Evolutionary conservation across 2,888 invertebrate genomes (phyloP).

Genomic region (Ditula angustiorana): DNA sequence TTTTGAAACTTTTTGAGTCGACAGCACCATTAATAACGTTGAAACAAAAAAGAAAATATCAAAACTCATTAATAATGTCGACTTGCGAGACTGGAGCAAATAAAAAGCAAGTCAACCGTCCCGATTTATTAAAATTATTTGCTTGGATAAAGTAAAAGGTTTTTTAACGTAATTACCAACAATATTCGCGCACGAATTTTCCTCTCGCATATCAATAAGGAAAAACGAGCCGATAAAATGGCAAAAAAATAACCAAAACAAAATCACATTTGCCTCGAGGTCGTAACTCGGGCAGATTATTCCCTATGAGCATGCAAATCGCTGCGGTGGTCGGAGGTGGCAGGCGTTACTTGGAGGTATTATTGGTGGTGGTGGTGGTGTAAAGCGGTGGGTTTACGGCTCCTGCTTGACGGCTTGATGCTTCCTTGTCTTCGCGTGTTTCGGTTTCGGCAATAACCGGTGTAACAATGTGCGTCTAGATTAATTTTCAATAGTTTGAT

Average conservation of each 20-base stretch:
- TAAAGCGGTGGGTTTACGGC: background rate
- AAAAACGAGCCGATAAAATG: conserved; percentile 20
- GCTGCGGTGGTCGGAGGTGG: background rate
- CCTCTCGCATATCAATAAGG: conserved; percentile 12
- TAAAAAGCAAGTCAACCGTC: conserved; percentile 1
- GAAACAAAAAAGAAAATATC: conserved; percentile 5
- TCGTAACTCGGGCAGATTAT: conserved; percentile 21
- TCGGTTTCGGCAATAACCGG: too few species aligned
- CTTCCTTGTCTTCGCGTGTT: conserved; percentile 11
- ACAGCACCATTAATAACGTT: background rate
- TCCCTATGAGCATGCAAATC: conserved; percentile 19
- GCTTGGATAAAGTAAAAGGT: background rate
- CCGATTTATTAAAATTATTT: conserved; percentile 7
- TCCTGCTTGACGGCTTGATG: background rate
- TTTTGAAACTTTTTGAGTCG: conserved; percentile 1
- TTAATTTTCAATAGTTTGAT: background rate
- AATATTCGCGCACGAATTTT: conserved; percentile 11
- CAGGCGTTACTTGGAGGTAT: background rate
- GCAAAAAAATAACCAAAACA: conserved; percentile 9
- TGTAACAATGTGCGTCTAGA: too few species aligned
- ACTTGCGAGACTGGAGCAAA: background rate
- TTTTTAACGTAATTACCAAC: background rate
- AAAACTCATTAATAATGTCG: conserved; percentile 4
- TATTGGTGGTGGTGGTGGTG: background rate
- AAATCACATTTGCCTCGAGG: background rate